Evolutionary conservation across 1,140 invertebrate species (phyloP), one percentile per base, ranked within the genome.

Genomic region (Holcopasites calliopsidis): DNA sequence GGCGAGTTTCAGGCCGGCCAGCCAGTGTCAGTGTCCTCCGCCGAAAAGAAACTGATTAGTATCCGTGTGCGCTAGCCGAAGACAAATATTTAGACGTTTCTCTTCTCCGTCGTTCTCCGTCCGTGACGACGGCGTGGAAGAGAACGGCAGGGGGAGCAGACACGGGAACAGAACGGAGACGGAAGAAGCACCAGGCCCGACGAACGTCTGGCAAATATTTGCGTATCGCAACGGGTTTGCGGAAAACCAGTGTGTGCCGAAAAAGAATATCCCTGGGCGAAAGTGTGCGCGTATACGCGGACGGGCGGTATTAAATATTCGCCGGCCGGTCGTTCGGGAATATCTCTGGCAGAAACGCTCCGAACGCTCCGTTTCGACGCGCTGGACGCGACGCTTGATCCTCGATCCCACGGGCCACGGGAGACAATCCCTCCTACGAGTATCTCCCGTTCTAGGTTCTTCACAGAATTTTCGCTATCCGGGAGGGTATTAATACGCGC

Each of bases 81-180:
- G 62, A 57, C 76, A 86, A 86, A 85, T 79, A 79, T 79, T 79
- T 84, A 68, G 33, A 78, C 79, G 76, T 82, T 70, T 79, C 66
- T 77, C 61, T 54, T 44, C 69, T 18, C 21, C 21, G 54, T 61
- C 13, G 68, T 70, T 44, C 23, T 18, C 11, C 35, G 26, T 68
- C 76, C 70, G 62, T 82, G 66, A 68, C 78, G 49, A 68, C 57
- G 72, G 54, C 52, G 55, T 40, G 33, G 44, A 42, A 66, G 72
- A 77, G 68, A 70, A 52, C 26, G 21, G 28, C 57, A 11, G 21
- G 28, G 60, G 4, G 77, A 55, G 58, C 47, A 21, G 31, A 18
- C 66, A 35, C 50, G 31, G 62, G 52, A 26, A 47, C 44, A 52
- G 28, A 47, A n/a, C 28, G 60, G 26, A 55, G 49, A 31, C 23